A percentile compares a stretch with the other conserved stretches of the same genome.
These are phyloP conservation scores for Anguilla pacifica DNA, from an alignment of 2,797 vertebrate genomes.

Conservation along the genomic window DNA sequence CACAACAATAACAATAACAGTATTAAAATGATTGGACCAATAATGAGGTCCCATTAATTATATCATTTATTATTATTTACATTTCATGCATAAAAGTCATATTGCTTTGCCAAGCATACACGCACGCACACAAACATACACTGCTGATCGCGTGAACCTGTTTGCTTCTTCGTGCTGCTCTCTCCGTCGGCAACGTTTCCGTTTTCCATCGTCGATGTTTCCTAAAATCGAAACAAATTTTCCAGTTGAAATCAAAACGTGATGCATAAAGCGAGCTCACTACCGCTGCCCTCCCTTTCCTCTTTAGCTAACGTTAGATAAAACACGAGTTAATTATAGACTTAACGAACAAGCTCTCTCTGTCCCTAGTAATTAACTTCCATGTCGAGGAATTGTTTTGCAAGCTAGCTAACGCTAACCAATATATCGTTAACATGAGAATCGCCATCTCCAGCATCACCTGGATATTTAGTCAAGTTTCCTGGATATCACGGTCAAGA, in stretches of 20 bases:
- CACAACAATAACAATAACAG: neutral
- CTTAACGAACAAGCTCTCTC: neutral
- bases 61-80: neutral
- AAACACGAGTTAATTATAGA: slow-evolving; percentile 8
- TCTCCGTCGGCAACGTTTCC: slow-evolving; percentile 68
- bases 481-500: neutral
- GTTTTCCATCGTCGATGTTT: slow-evolving; percentile 62
- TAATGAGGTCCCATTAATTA: neutral
- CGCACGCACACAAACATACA: slow-evolving; percentile 57
- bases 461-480: neutral
- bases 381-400: neutral
- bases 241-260: neutral
- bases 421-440: neutral
- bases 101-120: neutral
- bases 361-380: neutral
- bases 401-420: neutral
- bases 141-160: slow-evolving; percentile 70
- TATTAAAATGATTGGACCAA: neutral
- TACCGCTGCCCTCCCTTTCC: neutral
- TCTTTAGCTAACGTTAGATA: neutral
- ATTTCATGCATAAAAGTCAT: neutral
- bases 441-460: neutral
- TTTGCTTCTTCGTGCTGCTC: slow-evolving; percentile 66
- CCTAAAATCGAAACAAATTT: slow-evolving; percentile 16
- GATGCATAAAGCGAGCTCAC: neutral